Evolutionary conservation across 1,140 invertebrate genomes (phyloP).

Genomic region (Atta colombica): DNA sequence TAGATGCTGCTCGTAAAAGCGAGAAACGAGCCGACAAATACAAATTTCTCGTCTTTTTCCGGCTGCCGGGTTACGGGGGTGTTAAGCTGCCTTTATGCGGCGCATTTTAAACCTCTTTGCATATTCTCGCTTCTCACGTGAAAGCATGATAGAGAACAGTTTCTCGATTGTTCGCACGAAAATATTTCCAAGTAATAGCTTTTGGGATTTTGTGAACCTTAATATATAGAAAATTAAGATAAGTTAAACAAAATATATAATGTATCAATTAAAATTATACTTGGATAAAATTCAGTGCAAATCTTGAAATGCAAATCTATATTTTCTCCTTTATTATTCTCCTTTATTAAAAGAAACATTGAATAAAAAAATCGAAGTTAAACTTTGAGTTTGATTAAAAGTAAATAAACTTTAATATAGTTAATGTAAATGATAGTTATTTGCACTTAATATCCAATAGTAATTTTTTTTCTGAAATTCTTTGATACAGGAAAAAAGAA

Average conservation of each 20-base stretch:
- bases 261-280: neutral
- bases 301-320: neutral
- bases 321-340: neutral
- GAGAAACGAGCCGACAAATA: slow-evolving; percentile 76
- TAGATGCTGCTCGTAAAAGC: slow-evolving; percentile 72
- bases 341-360: neutral
- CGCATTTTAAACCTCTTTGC: slow-evolving; percentile 71
- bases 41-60: slow-evolving; percentile 70
- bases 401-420: neutral
- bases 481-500: neutral
- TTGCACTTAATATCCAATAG: neutral
- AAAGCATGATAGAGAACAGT: slow-evolving; percentile 12
- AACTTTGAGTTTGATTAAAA: neutral
- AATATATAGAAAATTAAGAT: neutral
- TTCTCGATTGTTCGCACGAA: neutral
- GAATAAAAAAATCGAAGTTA: neutral
- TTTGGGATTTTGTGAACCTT: neutral
- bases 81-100: slow-evolving; percentile 63
- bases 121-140: slow-evolving; percentile 50
- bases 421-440: neutral
- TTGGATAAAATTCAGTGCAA: neutral
- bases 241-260: neutral
- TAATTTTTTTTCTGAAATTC: neutral
- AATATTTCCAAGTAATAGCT: slow-evolving; percentile 1
- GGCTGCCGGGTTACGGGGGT: slow-evolving; percentile 50